phyloP scores from a whole-genome alignment of 1,140 invertebrate genomes.

The Eumeta japonica region DNA sequence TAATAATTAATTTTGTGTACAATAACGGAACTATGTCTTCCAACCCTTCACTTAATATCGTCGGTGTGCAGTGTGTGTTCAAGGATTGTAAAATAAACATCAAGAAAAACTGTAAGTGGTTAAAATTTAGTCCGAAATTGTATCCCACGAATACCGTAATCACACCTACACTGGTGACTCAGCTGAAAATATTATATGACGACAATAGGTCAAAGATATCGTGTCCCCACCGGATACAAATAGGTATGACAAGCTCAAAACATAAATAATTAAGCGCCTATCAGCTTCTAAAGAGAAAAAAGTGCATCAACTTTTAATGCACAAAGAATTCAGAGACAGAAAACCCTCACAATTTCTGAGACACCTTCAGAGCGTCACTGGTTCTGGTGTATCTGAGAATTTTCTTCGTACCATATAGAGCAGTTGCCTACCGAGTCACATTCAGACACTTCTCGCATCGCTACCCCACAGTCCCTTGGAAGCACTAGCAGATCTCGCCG shows the following conservation, averaged over 20 bases:
- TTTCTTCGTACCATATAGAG: constrained; percentile 4
- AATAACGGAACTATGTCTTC: too few relatives aligned
- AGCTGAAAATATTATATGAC: too few relatives aligned
- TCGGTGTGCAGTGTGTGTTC: too few relatives aligned
- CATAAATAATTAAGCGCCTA: background rate
- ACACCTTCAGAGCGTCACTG: constrained; percentile 9
- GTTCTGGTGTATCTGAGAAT: constrained; percentile 1
- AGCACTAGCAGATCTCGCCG: constrained; percentile 3
- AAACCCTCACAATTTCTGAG: constrained; percentile 2
- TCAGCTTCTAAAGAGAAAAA: background rate
- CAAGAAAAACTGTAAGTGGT: too few relatives aligned
- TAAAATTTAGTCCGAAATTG: too few relatives aligned
- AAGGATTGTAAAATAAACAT: too few relatives aligned
- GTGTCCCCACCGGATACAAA: too few relatives aligned
- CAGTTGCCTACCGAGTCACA: constrained; percentile 2
- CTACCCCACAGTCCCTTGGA: background rate
- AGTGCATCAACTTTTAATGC: background rate
- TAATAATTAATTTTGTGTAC: too few relatives aligned
- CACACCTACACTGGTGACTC: too few relatives aligned
- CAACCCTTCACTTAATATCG: too few relatives aligned
- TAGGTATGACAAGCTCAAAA: background rate
- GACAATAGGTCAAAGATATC: too few relatives aligned
- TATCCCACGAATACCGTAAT: too few relatives aligned
- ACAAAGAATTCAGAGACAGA: background rate
- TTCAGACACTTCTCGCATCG: constrained; percentile 3